Evolutionary conservation across 2,888 invertebrate species (phyloP), one percentile per base, ranked within the genome.

Genomic region (Cheilosia vernalis): DNA sequence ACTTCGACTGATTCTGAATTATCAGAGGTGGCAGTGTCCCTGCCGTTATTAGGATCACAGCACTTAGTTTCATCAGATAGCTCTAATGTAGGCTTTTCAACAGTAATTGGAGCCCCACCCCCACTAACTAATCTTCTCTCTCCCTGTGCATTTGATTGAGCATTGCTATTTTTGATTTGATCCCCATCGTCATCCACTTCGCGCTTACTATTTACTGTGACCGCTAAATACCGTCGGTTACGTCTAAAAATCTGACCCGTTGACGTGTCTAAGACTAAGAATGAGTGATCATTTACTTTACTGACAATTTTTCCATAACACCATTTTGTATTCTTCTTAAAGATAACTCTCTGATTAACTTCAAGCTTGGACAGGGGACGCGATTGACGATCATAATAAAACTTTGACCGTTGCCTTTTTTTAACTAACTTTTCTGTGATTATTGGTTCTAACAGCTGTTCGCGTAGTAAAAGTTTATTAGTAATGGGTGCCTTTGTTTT

Each of bases 401-500:
- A 7, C 40, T 67, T 67, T 67, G 51, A 58, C 19, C 70, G 44
- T 72, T 44, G 60, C 15, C 72, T 44, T 61, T 72, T 44, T 66
- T 66, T 13, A 51, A 53, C 37, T 51, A 66, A 67, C 42, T 64
- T 64, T 15, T 64, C 21, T 49, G 27, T 64, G 64, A 64, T 64
- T 4, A 49, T n/a, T 47, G 47, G 19, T 49, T 64, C 64, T 27
- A 47, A 17, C 4, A 64, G 5, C 33, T 49, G 33, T 70, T 70
- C 60, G 21, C 70, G 70, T 69, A 55, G 24, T 67, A 67, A 27
- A 27, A 27, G 24, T 27, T 27, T 27, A 1, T 27, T 27, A 5
- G 0, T 27, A 27, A 27, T 27, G 5, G 24, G 24, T 27, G 51
- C 33, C 53, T 56, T 69, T 56, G 44, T 69, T 69, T 67, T 70